Percentiles rank a stretch among this genome's conserved stretches.
phyloP scores from a whole-genome alignment of 2,888 invertebrate genomes.

The Acanthosepion pharaonis region DNA sequence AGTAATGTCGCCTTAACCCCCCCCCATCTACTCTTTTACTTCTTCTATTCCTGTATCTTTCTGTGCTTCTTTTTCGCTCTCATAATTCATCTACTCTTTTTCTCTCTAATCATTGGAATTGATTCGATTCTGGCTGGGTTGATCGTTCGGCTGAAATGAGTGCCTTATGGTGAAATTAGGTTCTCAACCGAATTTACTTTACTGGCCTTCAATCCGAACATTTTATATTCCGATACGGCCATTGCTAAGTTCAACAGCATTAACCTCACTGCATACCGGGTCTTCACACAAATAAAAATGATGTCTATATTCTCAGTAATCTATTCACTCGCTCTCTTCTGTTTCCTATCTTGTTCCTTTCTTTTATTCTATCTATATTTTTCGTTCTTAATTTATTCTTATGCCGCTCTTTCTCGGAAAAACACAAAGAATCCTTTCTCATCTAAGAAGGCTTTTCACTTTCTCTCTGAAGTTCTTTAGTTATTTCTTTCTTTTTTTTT shows the following conservation, averaged over 20 bases:
- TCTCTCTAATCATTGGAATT: neutral
- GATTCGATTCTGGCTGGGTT: neutral
- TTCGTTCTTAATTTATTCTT: no score
- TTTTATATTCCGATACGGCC: neutral
- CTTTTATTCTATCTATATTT: no score
- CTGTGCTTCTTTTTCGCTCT: neutral
- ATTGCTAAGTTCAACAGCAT: neutral
- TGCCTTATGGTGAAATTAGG: conserved; percentile 1
- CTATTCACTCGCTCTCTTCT: neutral
- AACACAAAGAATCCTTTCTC: no score
- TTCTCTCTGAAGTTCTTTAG: no score
- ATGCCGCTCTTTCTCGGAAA: no score
- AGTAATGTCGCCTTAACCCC: neutral
- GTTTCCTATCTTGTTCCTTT: no score
- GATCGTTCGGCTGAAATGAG: conserved; percentile 33
- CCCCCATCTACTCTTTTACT: neutral
- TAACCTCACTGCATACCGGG: neutral
- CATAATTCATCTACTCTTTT: neutral
- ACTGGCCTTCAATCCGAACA: neutral
- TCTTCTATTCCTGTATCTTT: neutral
- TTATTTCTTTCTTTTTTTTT: no score
- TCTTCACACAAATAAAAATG: neutral
- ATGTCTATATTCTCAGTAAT: neutral
- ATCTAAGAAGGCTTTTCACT: no score
- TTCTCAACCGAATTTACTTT: conserved; percentile 13